A percentile compares a stretch with the other conserved stretches of the same genome.
Conservation (phyloP, 2,113 vertebrate species). For the Pseudonaja textilis region DNA sequence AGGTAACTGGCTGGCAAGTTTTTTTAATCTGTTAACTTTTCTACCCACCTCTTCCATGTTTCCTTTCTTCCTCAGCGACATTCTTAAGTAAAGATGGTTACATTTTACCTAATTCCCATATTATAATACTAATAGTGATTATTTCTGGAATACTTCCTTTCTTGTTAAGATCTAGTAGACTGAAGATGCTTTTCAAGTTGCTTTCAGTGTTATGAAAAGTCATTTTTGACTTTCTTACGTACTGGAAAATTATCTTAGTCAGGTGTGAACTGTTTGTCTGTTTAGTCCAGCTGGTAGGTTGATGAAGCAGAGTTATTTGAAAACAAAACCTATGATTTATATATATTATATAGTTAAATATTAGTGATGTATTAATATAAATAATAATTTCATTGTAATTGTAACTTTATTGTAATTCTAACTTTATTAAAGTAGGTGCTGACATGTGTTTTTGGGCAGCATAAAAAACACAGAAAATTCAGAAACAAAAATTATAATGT, state of each 20-base stretch:
- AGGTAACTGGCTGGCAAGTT: constrained; percentile 71
- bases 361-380: background rate
- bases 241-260: background rate
- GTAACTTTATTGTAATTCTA: background rate
- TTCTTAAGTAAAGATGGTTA: background rate
- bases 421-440: background rate
- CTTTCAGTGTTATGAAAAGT: background rate
- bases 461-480: background rate
- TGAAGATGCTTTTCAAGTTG: background rate
- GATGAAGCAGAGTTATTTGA: background rate
- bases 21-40: background rate
- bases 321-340: background rate
- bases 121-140: background rate
- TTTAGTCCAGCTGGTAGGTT: background rate
- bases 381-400: background rate
- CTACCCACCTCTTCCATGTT: background rate
- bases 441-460: background rate
- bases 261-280: background rate
- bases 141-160: background rate
- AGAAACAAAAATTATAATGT: background rate
- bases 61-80: background rate
- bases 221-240: background rate
- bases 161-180: background rate
- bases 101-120: background rate
- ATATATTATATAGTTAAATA: background rate